A percentile compares a stretch with the other conserved stretches of the same genome.
Evolutionary conservation across 2,113 vertebrate genomes (phyloP).

Genomic region (Petrocephalus microphthalmus): DNA sequence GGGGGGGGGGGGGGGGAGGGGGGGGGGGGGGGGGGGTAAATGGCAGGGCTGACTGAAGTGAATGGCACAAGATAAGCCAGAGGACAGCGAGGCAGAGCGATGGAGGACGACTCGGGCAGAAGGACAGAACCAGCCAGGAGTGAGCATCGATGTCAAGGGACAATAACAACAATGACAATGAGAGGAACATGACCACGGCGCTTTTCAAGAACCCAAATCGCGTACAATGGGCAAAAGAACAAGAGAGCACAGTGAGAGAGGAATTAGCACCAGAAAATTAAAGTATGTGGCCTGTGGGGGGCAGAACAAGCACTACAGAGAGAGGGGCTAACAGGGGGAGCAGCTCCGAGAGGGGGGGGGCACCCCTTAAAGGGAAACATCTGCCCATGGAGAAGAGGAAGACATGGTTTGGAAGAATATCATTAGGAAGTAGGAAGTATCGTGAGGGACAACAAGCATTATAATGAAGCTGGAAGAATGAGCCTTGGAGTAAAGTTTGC

Average conservation of each 20-base stretch:
- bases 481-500: neutral
- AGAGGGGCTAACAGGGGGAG: neutral
- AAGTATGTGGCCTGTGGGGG: neutral
- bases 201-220: neutral
- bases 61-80: neutral
- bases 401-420: neutral
- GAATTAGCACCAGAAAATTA: neutral
- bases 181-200: neutral
- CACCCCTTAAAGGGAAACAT: neutral
- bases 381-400: neutral
- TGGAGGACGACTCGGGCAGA: too few relatives aligned
- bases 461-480: neutral
- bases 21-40: neutral
- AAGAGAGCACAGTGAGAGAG: neutral
- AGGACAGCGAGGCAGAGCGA: neutral
- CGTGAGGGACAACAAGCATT: neutral
- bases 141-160: neutral
- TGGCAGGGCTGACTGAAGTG: neutral
- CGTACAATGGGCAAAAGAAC: neutral
- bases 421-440: neutral
- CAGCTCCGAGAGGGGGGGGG: too few relatives aligned
- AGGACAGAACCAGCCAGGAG: too few relatives aligned
- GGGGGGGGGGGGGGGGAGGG: neutral
- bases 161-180: neutral
- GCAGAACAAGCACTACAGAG: neutral